phyloP scores from a whole-genome alignment of 2,113 vertebrate genomes.

The Toxostoma redivivum region DNA sequence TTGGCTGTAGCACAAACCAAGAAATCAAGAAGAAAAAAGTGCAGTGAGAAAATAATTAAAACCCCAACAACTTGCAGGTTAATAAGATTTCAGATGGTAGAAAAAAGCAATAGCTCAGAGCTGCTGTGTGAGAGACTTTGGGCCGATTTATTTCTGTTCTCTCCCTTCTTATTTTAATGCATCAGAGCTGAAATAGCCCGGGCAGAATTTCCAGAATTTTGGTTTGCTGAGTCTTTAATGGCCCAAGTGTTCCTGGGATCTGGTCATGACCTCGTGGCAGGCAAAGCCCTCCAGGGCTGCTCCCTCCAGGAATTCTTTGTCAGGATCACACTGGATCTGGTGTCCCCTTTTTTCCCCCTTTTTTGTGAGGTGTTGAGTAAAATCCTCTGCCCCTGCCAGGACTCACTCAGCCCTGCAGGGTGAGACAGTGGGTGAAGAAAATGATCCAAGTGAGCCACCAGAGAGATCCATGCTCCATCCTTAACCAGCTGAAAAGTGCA shows the following conservation, averaged over 20 bases:
- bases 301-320: not conserved
- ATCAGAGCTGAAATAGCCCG: not conserved
- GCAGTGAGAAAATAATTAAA: not conserved
- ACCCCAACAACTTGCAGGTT: not conserved
- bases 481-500: not conserved
- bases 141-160: slow-evolving; percentile 9
- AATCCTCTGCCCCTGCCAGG: not conserved
- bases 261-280: not conserved
- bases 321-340: not conserved
- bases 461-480: not conserved
- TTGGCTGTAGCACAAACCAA: not conserved
- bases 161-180: not conserved
- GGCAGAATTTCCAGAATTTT: not conserved
- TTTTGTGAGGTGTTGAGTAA: not conserved
- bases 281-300: not conserved
- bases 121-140: not conserved
- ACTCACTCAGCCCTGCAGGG: not conserved
- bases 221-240: not conserved
- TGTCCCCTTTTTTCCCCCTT: not conserved
- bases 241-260: not conserved
- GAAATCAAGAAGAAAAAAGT: not conserved
- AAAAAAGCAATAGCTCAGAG: slow-evolving; percentile 12
- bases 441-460: not conserved
- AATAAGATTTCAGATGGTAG: slow-evolving; percentile 16
- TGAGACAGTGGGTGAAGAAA: not conserved